Conservation (phyloP, 2,797 vertebrate species). For the Tenualosa ilisha region DNA sequence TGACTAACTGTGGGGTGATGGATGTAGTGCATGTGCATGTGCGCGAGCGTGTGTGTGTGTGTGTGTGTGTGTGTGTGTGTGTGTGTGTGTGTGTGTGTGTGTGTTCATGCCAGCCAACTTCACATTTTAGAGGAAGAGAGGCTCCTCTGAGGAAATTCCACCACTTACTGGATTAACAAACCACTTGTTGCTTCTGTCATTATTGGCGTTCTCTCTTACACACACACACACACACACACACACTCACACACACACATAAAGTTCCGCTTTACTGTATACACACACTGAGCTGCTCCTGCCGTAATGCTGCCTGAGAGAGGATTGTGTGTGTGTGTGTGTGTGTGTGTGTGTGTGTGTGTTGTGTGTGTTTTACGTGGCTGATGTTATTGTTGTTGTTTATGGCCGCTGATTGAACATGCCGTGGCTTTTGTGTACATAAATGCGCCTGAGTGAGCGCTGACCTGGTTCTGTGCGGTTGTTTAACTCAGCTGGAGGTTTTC, state of each 20-base stretch:
- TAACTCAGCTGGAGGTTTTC: slow-evolving; percentile 38
- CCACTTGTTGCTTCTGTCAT: slow-evolving; percentile 14
- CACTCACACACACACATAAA: background rate
- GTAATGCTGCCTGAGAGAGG: background rate
- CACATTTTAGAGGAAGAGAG: background rate
- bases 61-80: background rate
- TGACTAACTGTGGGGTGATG: background rate
- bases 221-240: background rate
- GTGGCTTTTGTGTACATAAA: slow-evolving; percentile 31
- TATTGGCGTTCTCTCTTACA: background rate
- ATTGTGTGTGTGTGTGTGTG: background rate
- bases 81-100: background rate
- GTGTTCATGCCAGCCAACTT: background rate
- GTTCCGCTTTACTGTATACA: slow-evolving; percentile 21
- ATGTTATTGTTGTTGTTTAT: slow-evolving; percentile 27
- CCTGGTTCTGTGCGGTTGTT: slow-evolving; percentile 32
- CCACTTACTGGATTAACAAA: slow-evolving; percentile 21
- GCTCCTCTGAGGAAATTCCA: slow-evolving; percentile 19
- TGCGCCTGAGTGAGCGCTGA: slow-evolving; percentile 7
- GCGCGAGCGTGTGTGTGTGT: background rate
- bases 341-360: slow-evolving; percentile 19
- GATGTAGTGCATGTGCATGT: background rate
- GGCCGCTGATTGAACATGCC: slow-evolving; percentile 10
- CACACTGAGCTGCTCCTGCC: background rate
- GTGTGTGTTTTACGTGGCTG: slow-evolving; percentile 17